These are phyloP conservation scores for Lasiommata megera DNA, from an alignment of 2,888 invertebrate genomes.

Conservation along the genomic window DNA sequence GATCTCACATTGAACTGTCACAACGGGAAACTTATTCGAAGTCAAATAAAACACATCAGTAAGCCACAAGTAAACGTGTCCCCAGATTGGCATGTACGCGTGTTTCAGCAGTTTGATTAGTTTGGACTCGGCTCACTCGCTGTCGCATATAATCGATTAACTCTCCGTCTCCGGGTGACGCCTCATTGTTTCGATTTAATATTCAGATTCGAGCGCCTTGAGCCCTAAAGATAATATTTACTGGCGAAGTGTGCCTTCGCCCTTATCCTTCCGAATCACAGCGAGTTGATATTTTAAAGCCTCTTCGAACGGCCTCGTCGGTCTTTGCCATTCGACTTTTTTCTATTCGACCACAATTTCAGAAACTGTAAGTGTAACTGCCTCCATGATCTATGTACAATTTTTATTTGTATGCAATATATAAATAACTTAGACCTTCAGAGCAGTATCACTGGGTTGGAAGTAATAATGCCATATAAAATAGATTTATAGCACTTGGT, in stretches of 20 bases:
- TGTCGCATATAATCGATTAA: background rate
- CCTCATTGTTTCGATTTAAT: constrained; percentile 6
- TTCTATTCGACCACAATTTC: too few species aligned
- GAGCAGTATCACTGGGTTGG: too few species aligned
- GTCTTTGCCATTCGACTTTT: too few species aligned
- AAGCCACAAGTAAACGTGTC: background rate
- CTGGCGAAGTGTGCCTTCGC: background rate
- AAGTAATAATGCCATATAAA: too few species aligned
- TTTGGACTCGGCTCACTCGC: background rate
- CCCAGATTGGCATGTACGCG: background rate
- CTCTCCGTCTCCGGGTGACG: background rate
- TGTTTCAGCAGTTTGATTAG: constrained; percentile 6
- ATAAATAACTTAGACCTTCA: too few species aligned
- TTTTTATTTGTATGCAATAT: too few species aligned
- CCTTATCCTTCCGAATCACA: background rate
- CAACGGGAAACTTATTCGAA: background rate
- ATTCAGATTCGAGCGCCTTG: background rate
- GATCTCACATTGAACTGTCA: too few species aligned
- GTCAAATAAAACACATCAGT: constrained; percentile 8
- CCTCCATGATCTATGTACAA: too few species aligned
- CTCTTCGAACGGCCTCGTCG: too few species aligned
- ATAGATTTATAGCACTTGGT: too few species aligned
- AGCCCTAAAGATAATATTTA: background rate
- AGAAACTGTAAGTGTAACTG: too few species aligned
- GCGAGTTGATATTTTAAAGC: background rate